Conservation (phyloP, 2,113 vertebrate species). For the Actenoides hombroni region DNA sequence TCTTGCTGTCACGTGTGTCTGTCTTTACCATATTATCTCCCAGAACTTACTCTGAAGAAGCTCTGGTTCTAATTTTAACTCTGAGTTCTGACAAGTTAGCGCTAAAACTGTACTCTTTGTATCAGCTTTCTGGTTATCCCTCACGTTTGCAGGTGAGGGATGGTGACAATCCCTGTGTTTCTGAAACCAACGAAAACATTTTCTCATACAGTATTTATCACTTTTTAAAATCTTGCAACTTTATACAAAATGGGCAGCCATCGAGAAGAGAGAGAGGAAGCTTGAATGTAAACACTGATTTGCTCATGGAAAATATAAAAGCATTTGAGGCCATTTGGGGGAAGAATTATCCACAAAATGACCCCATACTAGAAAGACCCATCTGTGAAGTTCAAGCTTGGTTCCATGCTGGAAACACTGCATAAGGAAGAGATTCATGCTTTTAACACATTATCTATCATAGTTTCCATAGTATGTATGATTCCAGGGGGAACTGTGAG, state of each 20-base stretch:
- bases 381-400: neutral
- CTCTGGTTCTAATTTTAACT: neutral
- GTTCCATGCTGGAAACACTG: neutral
- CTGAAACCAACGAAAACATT: neutral
- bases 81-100: neutral
- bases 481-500: neutral
- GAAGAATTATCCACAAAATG: neutral
- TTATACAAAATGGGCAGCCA: neutral
- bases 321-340: neutral
- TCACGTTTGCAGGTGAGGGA: neutral
- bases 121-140: neutral
- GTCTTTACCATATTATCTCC: neutral
- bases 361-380: neutral
- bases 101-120: neutral
- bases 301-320: neutral
- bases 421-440: neutral
- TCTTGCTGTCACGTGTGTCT: neutral
- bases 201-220: neutral
- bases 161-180: neutral
- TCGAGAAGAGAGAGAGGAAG: neutral
- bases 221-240: neutral
- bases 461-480: neutral
- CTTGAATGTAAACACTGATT: slow-evolving; percentile 2
- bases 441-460: neutral
- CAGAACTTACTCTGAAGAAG: neutral